Conservation (phyloP, 2,888 invertebrate genomes). For the Ormyrus nitidulus region DNA sequence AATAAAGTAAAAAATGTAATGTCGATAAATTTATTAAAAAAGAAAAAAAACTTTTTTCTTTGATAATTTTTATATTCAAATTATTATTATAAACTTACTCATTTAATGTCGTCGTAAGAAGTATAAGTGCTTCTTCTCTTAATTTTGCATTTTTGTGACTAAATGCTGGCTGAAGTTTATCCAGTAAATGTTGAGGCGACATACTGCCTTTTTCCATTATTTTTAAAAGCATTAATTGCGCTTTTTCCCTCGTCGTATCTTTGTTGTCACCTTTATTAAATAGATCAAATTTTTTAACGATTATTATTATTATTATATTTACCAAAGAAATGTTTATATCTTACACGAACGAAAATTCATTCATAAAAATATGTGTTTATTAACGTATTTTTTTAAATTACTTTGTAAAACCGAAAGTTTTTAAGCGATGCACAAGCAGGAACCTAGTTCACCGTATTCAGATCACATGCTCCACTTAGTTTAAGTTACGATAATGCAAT, state of each 20-base stretch:
- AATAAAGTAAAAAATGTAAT: conserved; percentile 4
- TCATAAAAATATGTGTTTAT: too few relatives aligned
- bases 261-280: conserved; percentile 78
- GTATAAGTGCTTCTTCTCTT: conserved; percentile 90
- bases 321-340: too few relatives aligned
- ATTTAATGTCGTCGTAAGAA: conserved; percentile 88
- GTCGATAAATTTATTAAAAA: neutral
- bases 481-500: too few relatives aligned
- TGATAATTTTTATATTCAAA: conserved; percentile 10
- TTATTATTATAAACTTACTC: conserved; percentile 79
- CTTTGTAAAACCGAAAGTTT: too few relatives aligned
- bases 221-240: conserved; percentile 84
- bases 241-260: conserved; percentile 83
- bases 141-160: conserved; percentile 95
- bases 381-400: too few relatives aligned
- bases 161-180: conserved; percentile 83
- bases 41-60: neutral
- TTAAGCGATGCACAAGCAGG: too few relatives aligned
- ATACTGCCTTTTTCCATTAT: conserved; percentile 85
- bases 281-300: too few relatives aligned
- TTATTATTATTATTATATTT: too few relatives aligned
- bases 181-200: conserved; percentile 83
- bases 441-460: too few relatives aligned
- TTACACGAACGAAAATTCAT: too few relatives aligned
- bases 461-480: too few relatives aligned